phyloP scores from a whole-genome alignment of 2,113 vertebrate genomes.

The Gadus chalcogrammus region DNA sequence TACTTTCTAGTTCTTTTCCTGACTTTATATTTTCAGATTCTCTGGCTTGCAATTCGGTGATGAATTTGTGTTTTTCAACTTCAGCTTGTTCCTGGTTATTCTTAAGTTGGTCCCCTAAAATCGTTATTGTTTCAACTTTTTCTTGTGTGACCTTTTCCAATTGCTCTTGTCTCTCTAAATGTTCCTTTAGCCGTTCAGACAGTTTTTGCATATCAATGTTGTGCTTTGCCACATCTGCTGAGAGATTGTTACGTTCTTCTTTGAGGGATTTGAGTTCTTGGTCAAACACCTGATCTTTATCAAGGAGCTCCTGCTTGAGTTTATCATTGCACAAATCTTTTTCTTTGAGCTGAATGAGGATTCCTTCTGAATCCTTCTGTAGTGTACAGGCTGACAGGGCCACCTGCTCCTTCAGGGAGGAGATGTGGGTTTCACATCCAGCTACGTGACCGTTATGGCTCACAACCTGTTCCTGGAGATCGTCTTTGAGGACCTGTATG shows the following conservation, averaged over 20 bases:
- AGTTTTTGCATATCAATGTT: constrained; percentile 64
- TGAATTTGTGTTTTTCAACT: constrained; percentile 62
- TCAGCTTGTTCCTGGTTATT: constrained; percentile 52
- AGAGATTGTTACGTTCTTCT: constrained; percentile 75
- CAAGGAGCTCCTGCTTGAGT: constrained; percentile 57
- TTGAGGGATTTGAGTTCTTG: constrained; percentile 78
- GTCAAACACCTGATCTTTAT: constrained; percentile 69
- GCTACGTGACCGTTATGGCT: constrained; percentile 65
- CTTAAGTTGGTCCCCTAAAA: constrained; percentile 69
- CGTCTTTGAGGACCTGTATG: constrained; percentile 72
- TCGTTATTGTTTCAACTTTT: constrained; percentile 66
- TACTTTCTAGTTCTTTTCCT: constrained; percentile 66
- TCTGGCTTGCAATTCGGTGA: constrained; percentile 56
- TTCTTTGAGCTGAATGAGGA: constrained; percentile 69
- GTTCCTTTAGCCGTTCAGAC: constrained; percentile 64
- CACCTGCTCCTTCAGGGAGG: constrained; percentile 77
- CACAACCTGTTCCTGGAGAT: constrained; percentile 68
- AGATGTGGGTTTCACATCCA: constrained; percentile 74
- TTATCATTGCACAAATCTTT: constrained; percentile 55
- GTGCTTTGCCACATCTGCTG: constrained; percentile 69
- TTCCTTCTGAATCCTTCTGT: constrained; percentile 63
- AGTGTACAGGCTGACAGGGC: constrained; percentile 59
- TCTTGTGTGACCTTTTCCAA: constrained; percentile 57
- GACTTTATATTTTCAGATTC: constrained; percentile 65
- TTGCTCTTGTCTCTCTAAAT: constrained; percentile 52